Evolutionary conservation across 2,113 vertebrate genomes (phyloP), one percentile per base, ranked within the genome.

Genomic region (Saguinus imperator): DNA sequence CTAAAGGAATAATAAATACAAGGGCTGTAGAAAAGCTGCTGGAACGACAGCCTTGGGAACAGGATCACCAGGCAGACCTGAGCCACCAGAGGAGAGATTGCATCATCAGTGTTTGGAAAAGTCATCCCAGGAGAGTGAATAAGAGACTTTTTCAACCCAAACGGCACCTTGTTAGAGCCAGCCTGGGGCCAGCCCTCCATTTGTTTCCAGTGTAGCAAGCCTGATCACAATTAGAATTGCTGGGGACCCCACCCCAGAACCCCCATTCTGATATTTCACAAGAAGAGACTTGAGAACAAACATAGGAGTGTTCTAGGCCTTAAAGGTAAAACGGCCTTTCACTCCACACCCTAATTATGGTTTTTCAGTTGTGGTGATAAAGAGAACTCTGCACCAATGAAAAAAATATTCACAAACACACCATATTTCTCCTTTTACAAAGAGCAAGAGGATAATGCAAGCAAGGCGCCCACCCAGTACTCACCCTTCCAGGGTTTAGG

Each of bases 11-110:
- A 94, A 8, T 50, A 29, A 94, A 10, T 43, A 29, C n/a, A 35
- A 37, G 11, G 52, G 10, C 35, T 50, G 35, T 37, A 84, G 50
- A 16, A n/a, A 80, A 79, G 55, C 18, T 12, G 48, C 10, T 7
- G 1, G 8, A 58, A 50, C 9, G 12, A 18, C 5, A 0, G 48
- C 2, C 1, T 5, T 64, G 21, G 18, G 9, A 21, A 43, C 13
- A 80, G 21, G 35, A 16, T 17, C 16, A 27, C 9, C 11, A 27
- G 48, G 35, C 13, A 29, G 37, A 86, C 23, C 55, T 81, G 43
- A 45, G 32, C 52, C 25, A 8, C 43, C 8, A 4, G 5, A 27
- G 3, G 20, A 16, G 18, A 32, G 35, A 58, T 20, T 32, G 50
- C 37, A n/a, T 6, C 55, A 80, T 16, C 14, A 43, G 35, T 35